Conservation (phyloP, 37 sponge, comb jelly and placozoan genomes). For the Mnemiopsis leidyi region DNA sequence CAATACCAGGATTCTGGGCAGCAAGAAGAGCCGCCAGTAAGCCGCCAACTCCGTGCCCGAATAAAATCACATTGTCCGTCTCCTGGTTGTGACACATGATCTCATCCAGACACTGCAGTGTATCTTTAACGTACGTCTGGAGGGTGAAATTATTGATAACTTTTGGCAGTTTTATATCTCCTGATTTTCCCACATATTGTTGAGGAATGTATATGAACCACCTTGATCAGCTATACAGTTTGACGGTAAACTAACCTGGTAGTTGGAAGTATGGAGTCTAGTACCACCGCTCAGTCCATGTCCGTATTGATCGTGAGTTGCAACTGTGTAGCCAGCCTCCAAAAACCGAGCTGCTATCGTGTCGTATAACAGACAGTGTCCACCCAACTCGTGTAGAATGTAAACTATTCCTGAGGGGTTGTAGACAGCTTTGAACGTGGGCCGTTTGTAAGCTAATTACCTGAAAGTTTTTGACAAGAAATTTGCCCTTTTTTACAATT, state of each 20-base stretch:
- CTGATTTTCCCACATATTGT: too few species aligned
- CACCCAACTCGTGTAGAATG: slow-evolving; percentile 52
- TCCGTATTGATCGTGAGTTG: slow-evolving; percentile 13
- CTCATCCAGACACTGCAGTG: slow-evolving; percentile 30
- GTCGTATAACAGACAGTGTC: slow-evolving; percentile 54
- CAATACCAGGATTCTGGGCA: background rate
- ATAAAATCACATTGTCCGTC: slow-evolving; percentile 11
- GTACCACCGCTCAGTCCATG: slow-evolving; percentile 45
- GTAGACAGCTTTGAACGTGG: too few species aligned
- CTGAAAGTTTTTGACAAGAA: too few species aligned
- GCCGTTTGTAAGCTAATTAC: too few species aligned
- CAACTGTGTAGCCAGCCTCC: background rate
- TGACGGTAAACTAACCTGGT: too few species aligned
- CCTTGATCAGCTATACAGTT: too few species aligned
- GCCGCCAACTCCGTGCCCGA: slow-evolving; percentile 43
- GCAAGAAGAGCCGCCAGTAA: background rate
- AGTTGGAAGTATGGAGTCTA: slow-evolving; percentile 1
- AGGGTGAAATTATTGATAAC: too few species aligned
- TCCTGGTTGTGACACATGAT: background rate
- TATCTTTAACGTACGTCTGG: slow-evolving; percentile 7
- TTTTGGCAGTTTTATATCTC: too few species aligned
- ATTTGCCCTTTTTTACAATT: too few species aligned
- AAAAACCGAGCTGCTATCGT: background rate
- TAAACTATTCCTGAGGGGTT: slow-evolving; percentile 55
- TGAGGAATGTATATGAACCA: too few species aligned